Percentiles rank a stretch among this genome's conserved stretches.
These are phyloP conservation scores for Seriola aureovittata DNA, from an alignment of 2,113 vertebrate genomes.

Conservation along the genomic window DNA sequence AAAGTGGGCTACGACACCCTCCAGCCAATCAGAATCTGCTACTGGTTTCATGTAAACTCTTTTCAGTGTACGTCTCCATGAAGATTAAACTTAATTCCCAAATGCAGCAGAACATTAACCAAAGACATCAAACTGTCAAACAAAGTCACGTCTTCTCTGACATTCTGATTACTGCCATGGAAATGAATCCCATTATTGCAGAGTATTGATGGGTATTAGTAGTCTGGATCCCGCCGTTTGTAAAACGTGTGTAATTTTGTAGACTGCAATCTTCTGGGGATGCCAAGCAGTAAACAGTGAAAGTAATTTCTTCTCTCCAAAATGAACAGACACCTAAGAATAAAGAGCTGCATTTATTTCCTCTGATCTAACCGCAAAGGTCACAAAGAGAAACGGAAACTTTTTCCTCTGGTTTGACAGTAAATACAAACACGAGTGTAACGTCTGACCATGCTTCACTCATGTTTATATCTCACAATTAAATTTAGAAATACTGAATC, in stretches of 20 bases:
- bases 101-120: background rate
- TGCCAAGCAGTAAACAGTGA: background rate
- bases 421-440: background rate
- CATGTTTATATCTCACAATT: too few species aligned
- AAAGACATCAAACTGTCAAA: background rate
- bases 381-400: background rate
- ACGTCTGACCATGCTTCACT: too few species aligned
- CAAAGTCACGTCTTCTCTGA: background rate
- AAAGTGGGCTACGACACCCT: too few species aligned
- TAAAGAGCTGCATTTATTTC: background rate
- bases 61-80: background rate
- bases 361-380: too few species aligned
- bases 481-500: background rate
- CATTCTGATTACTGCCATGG: background rate
- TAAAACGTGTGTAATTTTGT: background rate
- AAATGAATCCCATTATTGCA: background rate
- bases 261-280: background rate
- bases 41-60: too few species aligned
- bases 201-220: too few species aligned
- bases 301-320: background rate
- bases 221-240: background rate
- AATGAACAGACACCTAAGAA: background rate
- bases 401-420: background rate
- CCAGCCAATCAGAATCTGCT: too few species aligned
- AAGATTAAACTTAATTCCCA: background rate